phyloP scores from a whole-genome alignment of 2,113 vertebrate genomes.

The Shinisaurus crocodilurus region DNA sequence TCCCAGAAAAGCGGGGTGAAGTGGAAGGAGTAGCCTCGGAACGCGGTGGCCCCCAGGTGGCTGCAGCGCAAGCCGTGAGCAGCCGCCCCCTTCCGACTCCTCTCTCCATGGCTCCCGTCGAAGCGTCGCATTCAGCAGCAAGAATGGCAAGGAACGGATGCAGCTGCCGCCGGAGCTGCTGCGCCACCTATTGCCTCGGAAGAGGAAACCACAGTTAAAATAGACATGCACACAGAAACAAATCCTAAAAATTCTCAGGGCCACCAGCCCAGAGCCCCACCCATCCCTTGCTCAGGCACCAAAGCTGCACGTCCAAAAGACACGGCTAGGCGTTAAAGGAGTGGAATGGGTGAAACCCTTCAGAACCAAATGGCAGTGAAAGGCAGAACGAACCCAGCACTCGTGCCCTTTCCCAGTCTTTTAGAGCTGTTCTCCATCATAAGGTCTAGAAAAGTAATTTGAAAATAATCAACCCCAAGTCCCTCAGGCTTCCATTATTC shows the following conservation, averaged over 20 bases:
- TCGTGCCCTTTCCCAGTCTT: background rate
- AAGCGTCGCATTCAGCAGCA: background rate
- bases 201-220: background rate
- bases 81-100: too few species aligned
- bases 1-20: too few species aligned
- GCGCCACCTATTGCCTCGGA: conserved; percentile 4
- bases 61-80: background rate
- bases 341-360: too few species aligned
- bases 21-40: background rate
- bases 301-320: background rate
- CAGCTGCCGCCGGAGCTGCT: background rate
- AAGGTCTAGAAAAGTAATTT: background rate
- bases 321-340: background rate
- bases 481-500: background rate
- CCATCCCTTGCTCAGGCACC: background rate
- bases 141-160: background rate
- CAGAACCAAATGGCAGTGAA: too few species aligned
- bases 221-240: too few species aligned
- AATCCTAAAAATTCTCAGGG: background rate
- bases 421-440: background rate
- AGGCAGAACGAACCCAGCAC: too few species aligned
- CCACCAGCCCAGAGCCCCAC: background rate
- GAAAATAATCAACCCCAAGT: background rate
- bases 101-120: background rate
- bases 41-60: background rate